phyloP scores from a whole-genome alignment of 2,113 vertebrate genomes.

The Rhynchomys soricoides region DNA sequence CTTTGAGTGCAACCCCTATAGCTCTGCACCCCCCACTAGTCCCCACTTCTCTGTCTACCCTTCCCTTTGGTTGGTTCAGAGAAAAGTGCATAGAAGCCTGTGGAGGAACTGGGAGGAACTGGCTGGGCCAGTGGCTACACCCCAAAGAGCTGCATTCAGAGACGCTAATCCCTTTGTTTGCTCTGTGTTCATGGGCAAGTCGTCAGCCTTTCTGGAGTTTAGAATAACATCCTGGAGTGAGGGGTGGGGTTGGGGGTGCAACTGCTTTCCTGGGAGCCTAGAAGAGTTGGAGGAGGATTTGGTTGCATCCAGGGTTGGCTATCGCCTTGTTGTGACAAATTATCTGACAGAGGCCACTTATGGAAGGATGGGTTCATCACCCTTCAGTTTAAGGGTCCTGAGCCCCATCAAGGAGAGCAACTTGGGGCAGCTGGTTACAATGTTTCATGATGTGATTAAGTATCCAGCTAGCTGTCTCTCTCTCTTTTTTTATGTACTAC shows the following conservation, averaged over 20 bases:
- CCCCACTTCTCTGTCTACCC: not conserved
- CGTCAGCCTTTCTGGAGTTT: not conserved
- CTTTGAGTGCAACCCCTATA: not conserved
- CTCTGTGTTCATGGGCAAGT: constrained; percentile 30
- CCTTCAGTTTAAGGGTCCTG: not conserved
- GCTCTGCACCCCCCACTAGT: not conserved
- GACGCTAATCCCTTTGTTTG: constrained; percentile 38
- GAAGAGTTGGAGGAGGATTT: not conserved
- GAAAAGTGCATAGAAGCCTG: not conserved
- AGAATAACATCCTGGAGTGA: not conserved
- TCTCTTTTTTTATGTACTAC: too few relatives aligned
- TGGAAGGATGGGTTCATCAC: not conserved
- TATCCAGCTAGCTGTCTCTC: not conserved
- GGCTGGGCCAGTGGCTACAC: not conserved
- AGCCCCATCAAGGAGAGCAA: not conserved
- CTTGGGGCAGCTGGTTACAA: not conserved
- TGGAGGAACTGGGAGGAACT: constrained; percentile 9
- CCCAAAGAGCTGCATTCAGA: not conserved
- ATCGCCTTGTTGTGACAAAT: not conserved
- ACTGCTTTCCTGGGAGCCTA: not conserved
- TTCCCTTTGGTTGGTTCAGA: not conserved
- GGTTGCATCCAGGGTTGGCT: not conserved
- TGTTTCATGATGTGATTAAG: too few relatives aligned
- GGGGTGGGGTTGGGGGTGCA: not conserved
- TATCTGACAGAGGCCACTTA: not conserved